Conservation (phyloP, 2,797 vertebrate species). For the Sitta carolinensis region DNA sequence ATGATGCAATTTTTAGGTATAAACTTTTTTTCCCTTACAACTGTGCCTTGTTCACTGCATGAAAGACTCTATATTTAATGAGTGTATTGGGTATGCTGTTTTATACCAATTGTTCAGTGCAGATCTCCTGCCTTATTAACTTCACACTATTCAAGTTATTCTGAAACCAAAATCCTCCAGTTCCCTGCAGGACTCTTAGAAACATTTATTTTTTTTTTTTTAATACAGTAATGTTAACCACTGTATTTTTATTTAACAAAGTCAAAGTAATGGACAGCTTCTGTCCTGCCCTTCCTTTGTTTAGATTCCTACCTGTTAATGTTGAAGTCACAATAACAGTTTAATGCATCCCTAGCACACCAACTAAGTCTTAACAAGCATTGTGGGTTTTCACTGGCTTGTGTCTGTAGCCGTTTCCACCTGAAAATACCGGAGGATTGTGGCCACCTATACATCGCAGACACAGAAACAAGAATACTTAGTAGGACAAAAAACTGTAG, state of each 20-base stretch:
- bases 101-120: not conserved
- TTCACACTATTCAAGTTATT: not conserved
- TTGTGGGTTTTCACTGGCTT: not conserved
- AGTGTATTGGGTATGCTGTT: accelerated
- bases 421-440: not conserved
- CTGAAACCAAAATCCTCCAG: not conserved
- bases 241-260: not conserved
- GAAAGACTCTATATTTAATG: not conserved
- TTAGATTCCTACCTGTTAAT: not conserved
- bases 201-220: not conserved
- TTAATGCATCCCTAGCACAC: not conserved
- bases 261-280: not conserved
- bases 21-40: not conserved
- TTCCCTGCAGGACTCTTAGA: not conserved
- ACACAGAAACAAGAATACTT: not conserved
- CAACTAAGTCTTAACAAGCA: not conserved
- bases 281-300: not conserved
- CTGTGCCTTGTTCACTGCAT: not conserved
- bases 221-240: not conserved
- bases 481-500: not conserved
- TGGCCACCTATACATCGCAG: not conserved
- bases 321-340: not conserved
- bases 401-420: not conserved
- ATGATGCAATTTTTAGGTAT: not conserved
- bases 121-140: not conserved